These are phyloP conservation scores for Heliconius aoede DNA, from an alignment of 2,888 invertebrate genomes.

Conservation along the genomic window DNA sequence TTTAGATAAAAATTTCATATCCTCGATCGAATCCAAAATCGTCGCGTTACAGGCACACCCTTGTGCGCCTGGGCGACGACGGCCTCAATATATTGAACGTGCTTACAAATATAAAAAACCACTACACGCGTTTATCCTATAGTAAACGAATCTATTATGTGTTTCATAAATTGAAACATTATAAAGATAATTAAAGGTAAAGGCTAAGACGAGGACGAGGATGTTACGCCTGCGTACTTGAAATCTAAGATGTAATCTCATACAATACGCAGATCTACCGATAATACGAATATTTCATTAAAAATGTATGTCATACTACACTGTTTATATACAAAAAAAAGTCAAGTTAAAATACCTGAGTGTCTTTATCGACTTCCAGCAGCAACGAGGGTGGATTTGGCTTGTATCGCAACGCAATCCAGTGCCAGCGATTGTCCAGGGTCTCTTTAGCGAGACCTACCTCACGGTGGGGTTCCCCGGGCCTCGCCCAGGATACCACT, in stretches of 20 bases:
- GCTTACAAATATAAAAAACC: no score
- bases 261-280: not conserved
- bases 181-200: conserved; percentile 2
- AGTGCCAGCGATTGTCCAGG: conserved; percentile 93
- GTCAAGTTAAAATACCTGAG: conserved; percentile 60
- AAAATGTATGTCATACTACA: no score
- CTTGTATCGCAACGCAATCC: conserved; percentile 86
- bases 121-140: no score
- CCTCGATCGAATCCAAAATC: no score
- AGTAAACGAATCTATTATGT: not conserved
- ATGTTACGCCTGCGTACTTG: no score
- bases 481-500: conserved; percentile 83
- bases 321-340: no score
- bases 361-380: conserved; percentile 72
- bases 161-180: not conserved
- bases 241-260: conserved; percentile 20
- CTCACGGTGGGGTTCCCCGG: conserved; percentile 81
- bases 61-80: no score
- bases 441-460: conserved; percentile 87
- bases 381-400: conserved; percentile 73
- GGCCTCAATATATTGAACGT: not conserved
- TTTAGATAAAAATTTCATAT: no score
- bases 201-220: not conserved
- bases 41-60: no score
- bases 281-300: not conserved